Base-by-base conservation (phyloP, 2,888 invertebrate genomes). In the Napeogenes inachia region DNA sequence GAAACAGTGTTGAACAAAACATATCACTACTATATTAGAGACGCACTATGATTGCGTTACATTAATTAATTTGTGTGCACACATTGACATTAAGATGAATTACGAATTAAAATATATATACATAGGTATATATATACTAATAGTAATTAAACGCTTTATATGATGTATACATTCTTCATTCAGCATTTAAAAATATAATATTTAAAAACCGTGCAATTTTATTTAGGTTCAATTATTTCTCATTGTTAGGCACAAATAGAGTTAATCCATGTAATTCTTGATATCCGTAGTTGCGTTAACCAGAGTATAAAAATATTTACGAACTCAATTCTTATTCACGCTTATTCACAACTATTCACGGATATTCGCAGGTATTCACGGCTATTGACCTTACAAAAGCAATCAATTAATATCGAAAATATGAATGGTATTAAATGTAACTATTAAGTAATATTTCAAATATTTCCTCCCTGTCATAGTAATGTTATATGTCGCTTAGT, bases 201-300 rank as follows among this genome's bases (percentile, higher is more conserved):
- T 50, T 8, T 5, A 21, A 13, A 50, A 50, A 46, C 6, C 4
- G 0, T 50, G 6, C 21, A 50, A 50, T 12, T 30, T 50, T 50
- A 50, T 30, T 30, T 50, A 50, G 30, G 10, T 30, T 50, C 4
- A 30, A 30, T 6, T 50, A 30, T 30, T 50, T 30, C 50, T 30
- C 47, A 30, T 50, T 50, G 50, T 21, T 50, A 50, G 50, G 4
- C 50, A 21, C 50, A 50, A 30, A 6, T 30, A 50, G 30, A 50
- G 30, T 10, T 10, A 50, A 50, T 50, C 21, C 21, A 13, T 30
- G 50, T 30, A 5, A 30, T 50, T 50, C 30, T 30, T 50, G 50
- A 50, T 30, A 50, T 30, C 50, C 6, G 30, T 3, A 30, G 30
- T 53, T 30, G 54, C 59, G 58, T 60, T 68, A 69, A 69, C 62